Evolutionary conservation across 2,888 invertebrate genomes (phyloP).

Genomic region (Euplexia lucipara): DNA sequence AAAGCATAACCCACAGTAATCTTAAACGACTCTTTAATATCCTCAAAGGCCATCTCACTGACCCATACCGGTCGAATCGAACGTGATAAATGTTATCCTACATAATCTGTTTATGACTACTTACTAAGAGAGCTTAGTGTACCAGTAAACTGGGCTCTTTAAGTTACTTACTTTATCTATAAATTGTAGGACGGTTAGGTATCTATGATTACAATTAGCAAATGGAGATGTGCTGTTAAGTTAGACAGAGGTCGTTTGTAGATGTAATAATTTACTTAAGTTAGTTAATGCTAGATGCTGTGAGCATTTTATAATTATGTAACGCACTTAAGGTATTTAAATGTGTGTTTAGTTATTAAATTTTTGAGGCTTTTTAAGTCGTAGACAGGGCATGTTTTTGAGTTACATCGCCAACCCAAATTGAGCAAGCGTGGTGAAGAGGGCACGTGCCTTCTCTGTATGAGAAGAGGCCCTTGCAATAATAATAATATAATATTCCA

Average conservation of each 20-base stretch:
- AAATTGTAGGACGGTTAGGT: conserved; percentile 43
- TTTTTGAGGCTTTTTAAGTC: too few relatives aligned
- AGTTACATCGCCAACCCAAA: too few relatives aligned
- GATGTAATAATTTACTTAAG: neutral
- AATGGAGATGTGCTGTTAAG: conserved; percentile 36
- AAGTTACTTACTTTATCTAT: conserved; percentile 52
- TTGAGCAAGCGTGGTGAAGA: too few relatives aligned
- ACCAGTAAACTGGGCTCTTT: conserved; percentile 52
- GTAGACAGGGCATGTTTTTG: too few relatives aligned
- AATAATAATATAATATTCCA: too few relatives aligned
- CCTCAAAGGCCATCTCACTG: conserved; percentile 45
- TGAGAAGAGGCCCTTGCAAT: too few relatives aligned
- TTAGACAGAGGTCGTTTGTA: conserved; percentile 16
- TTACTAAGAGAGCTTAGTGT: conserved; percentile 48
- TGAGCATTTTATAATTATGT: too few relatives aligned
- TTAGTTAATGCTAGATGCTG: conserved; percentile 1
- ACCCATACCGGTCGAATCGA: conserved; percentile 64
- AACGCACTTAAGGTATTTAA: too few relatives aligned
- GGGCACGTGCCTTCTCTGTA: too few relatives aligned
- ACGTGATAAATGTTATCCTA: conserved; percentile 67
- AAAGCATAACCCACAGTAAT: conserved; percentile 8
- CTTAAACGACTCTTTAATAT: conserved; percentile 30
- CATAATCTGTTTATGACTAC: conserved; percentile 68
- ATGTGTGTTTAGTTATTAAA: too few relatives aligned
- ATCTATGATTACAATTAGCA: conserved; percentile 54